Evolutionary conservation across 2,888 invertebrate genomes (phyloP).

Genomic region (Spicauda simplicius): DNA sequence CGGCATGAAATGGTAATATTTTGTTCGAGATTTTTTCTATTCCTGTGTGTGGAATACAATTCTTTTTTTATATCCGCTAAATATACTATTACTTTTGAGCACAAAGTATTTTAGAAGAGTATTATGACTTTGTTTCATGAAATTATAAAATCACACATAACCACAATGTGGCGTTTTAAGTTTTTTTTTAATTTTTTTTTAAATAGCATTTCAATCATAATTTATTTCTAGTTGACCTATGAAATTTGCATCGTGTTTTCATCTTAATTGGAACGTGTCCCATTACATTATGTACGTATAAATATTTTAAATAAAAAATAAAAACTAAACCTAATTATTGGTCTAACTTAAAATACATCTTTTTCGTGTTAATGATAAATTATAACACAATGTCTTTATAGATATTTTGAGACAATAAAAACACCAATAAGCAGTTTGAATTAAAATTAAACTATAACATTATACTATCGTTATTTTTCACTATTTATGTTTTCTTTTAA

Average conservation of each 20-base stretch:
- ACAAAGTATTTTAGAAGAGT: background rate
- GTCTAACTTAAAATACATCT: background rate
- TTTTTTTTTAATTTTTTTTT: too few relatives aligned
- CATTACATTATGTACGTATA: too few relatives aligned
- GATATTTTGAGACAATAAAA: background rate
- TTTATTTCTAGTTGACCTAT: too few relatives aligned
- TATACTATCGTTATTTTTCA: background rate
- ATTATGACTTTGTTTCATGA: background rate
- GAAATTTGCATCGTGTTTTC: too few relatives aligned
- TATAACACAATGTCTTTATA: background rate
- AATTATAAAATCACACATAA: background rate
- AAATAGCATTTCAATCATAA: too few relatives aligned
- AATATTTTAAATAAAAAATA: too few relatives aligned
- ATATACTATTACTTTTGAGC: background rate
- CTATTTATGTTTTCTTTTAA: background rate
- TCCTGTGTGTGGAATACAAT: too few relatives aligned
- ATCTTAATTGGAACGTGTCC: too few relatives aligned
- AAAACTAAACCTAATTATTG: background rate
- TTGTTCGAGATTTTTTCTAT: too few relatives aligned
- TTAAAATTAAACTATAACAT: background rate
- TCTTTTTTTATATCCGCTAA: background rate
- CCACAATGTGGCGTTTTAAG: background rate
- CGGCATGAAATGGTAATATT: too few relatives aligned
- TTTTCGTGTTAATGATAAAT: background rate
- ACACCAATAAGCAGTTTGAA: background rate